A percentile compares a stretch with the other conserved stretches of the same genome.
These are phyloP conservation scores for Myiagra hebetior DNA, from an alignment of 2,113 vertebrate species.

Conservation along the genomic window DNA sequence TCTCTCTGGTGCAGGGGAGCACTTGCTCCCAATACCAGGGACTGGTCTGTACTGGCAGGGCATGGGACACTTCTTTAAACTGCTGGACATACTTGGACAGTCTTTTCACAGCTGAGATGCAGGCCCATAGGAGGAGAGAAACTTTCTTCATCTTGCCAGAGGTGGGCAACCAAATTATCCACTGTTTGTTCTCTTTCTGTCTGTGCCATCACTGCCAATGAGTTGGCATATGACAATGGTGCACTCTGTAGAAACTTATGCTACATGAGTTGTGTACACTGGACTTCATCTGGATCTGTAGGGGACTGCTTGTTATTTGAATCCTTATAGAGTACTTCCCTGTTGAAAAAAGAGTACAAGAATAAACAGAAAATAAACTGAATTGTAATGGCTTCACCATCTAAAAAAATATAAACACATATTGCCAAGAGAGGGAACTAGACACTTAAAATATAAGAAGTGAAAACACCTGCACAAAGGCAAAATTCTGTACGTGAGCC, in stretches of 20 bases:
- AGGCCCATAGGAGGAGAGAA: background rate
- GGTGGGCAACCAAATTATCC: background rate
- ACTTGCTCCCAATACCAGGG: background rate
- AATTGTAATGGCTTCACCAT: background rate
- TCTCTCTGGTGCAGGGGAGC: background rate
- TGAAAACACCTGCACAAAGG: background rate
- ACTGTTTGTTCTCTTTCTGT: background rate
- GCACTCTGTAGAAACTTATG: background rate
- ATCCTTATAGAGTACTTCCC: background rate
- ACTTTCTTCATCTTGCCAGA: background rate
- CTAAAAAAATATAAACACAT: background rate
- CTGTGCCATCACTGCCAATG: background rate
- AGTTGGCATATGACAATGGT: background rate
- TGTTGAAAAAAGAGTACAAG: background rate
- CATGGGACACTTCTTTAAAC: background rate
- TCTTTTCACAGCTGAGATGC: background rate
- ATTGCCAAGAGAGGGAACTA: background rate
- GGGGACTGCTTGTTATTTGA: background rate
- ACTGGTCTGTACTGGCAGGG: background rate
- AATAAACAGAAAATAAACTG: background rate
- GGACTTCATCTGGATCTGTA: background rate
- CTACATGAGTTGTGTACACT: background rate
- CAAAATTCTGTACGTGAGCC: background rate
- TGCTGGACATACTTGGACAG: background rate
- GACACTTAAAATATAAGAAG: background rate